Evolutionary conservation across 2,888 invertebrate species (phyloP), one percentile per base, ranked within the genome.

Genomic region (Physocephala rufipes): DNA sequence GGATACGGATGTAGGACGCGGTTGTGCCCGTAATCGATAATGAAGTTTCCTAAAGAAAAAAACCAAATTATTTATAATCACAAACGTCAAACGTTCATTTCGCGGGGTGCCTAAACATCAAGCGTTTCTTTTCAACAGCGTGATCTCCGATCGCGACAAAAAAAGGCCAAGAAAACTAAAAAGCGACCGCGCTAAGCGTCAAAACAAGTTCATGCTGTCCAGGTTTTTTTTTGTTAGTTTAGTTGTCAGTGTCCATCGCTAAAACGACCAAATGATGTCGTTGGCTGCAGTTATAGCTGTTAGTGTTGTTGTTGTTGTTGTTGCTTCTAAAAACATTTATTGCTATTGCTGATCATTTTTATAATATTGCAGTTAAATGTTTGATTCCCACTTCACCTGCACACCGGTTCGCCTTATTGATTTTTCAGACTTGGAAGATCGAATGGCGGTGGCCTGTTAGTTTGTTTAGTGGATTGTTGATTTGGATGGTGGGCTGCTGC

Each of bases 11-110:
- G 63, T 63, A 63, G 63, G 63, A 63, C 63, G 63, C 2, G 26
- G 12, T 24, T 24, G 55, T 62, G 24, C 13, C 26, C 28, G 59
- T 28, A 59, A 26, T 16, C 3, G n/a, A n/a, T 3, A 26, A 26
- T 58, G 24, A 26, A 24, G 19, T 24, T 63, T 45, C 24, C 24
- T 55, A 21, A 7, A n/a, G 19, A 66, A 66, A 43, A 36, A 21
- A 66, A 13, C 36, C n/a, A n/a, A n/a, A 64, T 36, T 21, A 47
- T 28, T 43, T 36, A 72, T 72, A 73, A 73, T 70, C 73, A 59
- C 73, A 67, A 66, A 73, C 66, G 73, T 73, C 70, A 73, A 71
- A 73, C 53, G 70, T 73, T 73, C 36, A 9, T 73, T 73, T 73
- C 53, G 43, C 24, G 63, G 30, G 73, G 73, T 70, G 73, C 73